Base-by-base conservation (phyloP, 1,140 invertebrate species). In the Zaprionus taronus region DNA sequence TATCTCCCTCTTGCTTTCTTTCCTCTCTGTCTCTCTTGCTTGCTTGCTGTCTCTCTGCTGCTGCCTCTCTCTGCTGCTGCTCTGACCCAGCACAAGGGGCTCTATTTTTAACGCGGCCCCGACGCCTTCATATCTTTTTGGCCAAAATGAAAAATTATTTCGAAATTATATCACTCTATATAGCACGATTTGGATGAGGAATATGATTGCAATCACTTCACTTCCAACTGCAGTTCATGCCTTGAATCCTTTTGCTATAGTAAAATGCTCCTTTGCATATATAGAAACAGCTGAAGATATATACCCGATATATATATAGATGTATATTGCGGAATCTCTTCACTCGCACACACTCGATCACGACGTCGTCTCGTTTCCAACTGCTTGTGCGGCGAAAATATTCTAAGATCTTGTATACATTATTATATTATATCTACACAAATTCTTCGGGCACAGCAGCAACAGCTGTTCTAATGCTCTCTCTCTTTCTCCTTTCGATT, bases 121-220 rank as follows among this genome's bases (percentile, higher is more conserved):
- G 17, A 82, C 51, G 56, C 49, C 61, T 68, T 89, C 79, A 84
- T 89, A 90, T 84, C 83, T 72, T 89, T 72, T 72, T 63, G 24
- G 55, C 20, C 49, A 60, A 3, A 72, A 72, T 63, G 68, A 77
- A 82, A 80, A 83, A 77, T 55, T 61, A 65, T 74, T 64, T 72
- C 65, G 26, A 51, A 89, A 90, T 87, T 89, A 87, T 87, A 89
- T 89, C 81, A 89, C 79, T 66, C 85, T 85, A 12, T 85, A 9
- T 15, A 51, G 47, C 47, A 51, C 47, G 20, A 51, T 24, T 51
- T 11, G 3, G 47, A 2, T 47, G 11, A 22, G 4, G 11, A 9
- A 4, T 12, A 14, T 14, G 47, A 7, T 49, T 49, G 1, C 1
- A 22, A 4, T 5, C 0, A 5, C 9, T 51, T 51, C 20, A 51